Evolutionary conservation across 1,140 invertebrate species (phyloP).

Genomic region (Archegozetes longisetosus): DNA sequence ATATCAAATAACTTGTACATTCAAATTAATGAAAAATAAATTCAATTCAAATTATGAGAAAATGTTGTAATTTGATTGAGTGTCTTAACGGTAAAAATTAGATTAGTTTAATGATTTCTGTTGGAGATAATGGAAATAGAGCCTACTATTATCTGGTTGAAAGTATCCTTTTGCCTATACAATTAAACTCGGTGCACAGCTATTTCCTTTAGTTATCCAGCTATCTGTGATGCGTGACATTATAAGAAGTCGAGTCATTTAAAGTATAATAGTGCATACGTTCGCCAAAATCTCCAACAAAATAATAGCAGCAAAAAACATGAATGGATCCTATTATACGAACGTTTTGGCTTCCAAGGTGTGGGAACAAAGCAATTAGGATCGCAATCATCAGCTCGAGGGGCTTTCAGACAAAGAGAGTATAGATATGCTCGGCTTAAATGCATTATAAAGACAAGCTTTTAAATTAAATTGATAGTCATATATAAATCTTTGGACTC

Average conservation of each 20-base stretch:
- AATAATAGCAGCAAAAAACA: neutral
- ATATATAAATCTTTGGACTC: no score
- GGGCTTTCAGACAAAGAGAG: no score
- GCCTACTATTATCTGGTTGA: neutral
- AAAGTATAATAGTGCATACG: neutral
- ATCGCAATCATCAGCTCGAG: neutral
- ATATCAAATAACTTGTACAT: no score
- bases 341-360: neutral
- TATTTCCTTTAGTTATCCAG: neutral
- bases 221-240: neutral
- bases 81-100: no score
- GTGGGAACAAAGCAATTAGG: neutral
- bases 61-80: no score
- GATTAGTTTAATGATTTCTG: no score
- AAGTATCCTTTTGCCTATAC: neutral
- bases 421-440: no score
- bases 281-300: neutral
- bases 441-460: no score
- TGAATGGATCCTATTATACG: neutral
- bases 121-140: no score
- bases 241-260: neutral
- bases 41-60: no score
- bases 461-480: no score
- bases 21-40: no score
- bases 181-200: neutral